Evolutionary conservation across 1,140 invertebrate species (phyloP).

Genomic region (Papilio machaon): DNA sequence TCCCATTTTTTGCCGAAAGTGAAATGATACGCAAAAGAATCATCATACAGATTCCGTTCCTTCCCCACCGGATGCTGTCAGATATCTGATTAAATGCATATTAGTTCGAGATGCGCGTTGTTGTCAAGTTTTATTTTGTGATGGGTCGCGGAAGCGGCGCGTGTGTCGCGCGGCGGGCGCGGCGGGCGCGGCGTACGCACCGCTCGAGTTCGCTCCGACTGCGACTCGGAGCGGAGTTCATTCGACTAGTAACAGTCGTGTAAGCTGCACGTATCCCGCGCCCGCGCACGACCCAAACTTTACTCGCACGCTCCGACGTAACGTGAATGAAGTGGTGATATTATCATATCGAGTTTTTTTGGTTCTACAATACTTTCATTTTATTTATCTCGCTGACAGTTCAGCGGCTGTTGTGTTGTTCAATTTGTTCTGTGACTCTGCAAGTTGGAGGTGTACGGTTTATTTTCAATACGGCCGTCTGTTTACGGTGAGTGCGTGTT

Average conservation of each 20-base stretch:
- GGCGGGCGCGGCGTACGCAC: constrained; percentile 40
- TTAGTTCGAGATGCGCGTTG: constrained; percentile 51
- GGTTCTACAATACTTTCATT: constrained; percentile 63
- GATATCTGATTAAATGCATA: constrained; percentile 64
- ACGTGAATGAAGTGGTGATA: constrained; percentile 68
- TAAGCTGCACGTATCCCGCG: constrained; percentile 54
- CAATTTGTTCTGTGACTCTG: constrained; percentile 70
- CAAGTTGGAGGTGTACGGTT: constrained; percentile 76
- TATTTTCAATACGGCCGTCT: constrained; percentile 74
- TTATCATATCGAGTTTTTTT: constrained; percentile 54
- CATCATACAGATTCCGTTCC: constrained; percentile 1
- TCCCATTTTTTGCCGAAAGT: constrained; percentile 3
- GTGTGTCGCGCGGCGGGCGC: constrained; percentile 42
- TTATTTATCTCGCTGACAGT: constrained; percentile 61
- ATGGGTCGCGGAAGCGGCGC: constrained; percentile 53
- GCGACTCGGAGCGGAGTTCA: constrained; percentile 45
- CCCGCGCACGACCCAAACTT: constrained; percentile 63
- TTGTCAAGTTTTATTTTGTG: constrained; percentile 59
- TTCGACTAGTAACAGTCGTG: constrained; percentile 64
- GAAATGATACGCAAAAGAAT: background rate
- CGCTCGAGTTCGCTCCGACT: constrained; percentile 37
- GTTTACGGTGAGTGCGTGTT: constrained; percentile 74
- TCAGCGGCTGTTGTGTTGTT: constrained; percentile 72
- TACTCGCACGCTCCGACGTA: constrained; percentile 60
- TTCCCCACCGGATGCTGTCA: constrained; percentile 51